Conservation (phyloP, 2,113 vertebrate species). For the Albula goreensis region DNA sequence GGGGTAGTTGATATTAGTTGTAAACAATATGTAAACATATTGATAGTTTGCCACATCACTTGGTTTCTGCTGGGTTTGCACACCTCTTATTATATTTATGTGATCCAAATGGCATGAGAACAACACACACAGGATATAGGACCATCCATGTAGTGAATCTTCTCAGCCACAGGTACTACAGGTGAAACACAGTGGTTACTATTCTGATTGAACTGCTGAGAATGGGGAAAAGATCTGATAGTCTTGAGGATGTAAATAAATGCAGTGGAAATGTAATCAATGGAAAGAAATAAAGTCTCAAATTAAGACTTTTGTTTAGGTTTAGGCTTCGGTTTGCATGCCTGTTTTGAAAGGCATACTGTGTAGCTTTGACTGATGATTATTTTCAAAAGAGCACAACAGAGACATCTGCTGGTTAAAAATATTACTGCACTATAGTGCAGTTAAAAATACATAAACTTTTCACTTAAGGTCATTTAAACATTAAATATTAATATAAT, state of each 20-base stretch:
- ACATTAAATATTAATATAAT: background rate
- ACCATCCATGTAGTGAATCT: background rate
- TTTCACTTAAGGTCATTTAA: background rate
- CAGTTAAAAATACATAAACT: background rate
- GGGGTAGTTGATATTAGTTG: background rate
- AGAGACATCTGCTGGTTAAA: constrained; percentile 54
- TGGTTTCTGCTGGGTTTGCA: background rate
- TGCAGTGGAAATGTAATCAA: background rate
- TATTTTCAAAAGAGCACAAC: constrained; percentile 33
- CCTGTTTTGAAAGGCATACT: background rate
- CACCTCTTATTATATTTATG: background rate
- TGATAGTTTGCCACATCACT: background rate
- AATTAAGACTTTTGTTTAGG: background rate
- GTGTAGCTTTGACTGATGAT: background rate
- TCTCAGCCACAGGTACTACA: background rate
- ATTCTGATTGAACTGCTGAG: background rate
- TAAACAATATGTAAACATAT: background rate
- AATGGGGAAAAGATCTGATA: background rate
- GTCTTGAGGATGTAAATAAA: background rate
- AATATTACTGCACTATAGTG: background rate
- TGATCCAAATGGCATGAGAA: background rate
- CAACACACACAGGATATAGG: background rate
- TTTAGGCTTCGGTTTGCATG: background rate
- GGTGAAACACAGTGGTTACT: background rate
- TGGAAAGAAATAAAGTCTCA: background rate